These are phyloP conservation scores for Zaprionus capensis DNA, from an alignment of 1,140 invertebrate genomes.

Conservation along the genomic window DNA sequence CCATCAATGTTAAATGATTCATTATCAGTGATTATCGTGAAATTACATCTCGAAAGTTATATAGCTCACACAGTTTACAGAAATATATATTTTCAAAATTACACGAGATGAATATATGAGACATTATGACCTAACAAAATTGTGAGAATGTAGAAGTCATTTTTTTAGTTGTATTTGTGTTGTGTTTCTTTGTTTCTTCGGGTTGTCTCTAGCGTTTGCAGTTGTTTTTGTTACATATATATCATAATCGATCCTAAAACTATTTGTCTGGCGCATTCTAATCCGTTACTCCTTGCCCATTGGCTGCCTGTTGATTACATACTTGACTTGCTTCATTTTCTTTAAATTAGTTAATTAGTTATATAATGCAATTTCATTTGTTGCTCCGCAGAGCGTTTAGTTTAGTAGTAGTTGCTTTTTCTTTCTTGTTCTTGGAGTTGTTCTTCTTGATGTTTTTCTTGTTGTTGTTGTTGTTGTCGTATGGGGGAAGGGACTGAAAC, in stretches of 20 bases:
- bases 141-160: slow-evolving; percentile 79
- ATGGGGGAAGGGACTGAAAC: slow-evolving; percentile 64
- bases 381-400: slow-evolving; percentile 60
- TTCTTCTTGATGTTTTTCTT: slow-evolving; percentile 27
- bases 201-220: background rate
- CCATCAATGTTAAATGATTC: slow-evolving; percentile 41
- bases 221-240: slow-evolving; percentile 25
- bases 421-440: slow-evolving; percentile 39
- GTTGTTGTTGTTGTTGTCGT: slow-evolving; percentile 25
- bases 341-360: slow-evolving; percentile 38
- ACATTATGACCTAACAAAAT: slow-evolving; percentile 73
- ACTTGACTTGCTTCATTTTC: slow-evolving; percentile 32
- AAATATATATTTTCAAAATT: slow-evolving; percentile 64
- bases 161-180: slow-evolving; percentile 51
- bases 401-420: slow-evolving; percentile 44
- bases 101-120: slow-evolving; percentile 64
- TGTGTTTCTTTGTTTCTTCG: slow-evolving; percentile 31
- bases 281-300: slow-evolving; percentile 33
- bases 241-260: slow-evolving; percentile 64
- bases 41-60: slow-evolving; percentile 39
- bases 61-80: slow-evolving; percentile 58
- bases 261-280: slow-evolving; percentile 66
- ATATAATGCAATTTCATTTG: slow-evolving; percentile 54
- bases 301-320: slow-evolving; percentile 64
- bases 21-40: slow-evolving; percentile 14